Conservation (phyloP, 2,113 vertebrate genomes). For the Halcyon malimbica region DNA sequence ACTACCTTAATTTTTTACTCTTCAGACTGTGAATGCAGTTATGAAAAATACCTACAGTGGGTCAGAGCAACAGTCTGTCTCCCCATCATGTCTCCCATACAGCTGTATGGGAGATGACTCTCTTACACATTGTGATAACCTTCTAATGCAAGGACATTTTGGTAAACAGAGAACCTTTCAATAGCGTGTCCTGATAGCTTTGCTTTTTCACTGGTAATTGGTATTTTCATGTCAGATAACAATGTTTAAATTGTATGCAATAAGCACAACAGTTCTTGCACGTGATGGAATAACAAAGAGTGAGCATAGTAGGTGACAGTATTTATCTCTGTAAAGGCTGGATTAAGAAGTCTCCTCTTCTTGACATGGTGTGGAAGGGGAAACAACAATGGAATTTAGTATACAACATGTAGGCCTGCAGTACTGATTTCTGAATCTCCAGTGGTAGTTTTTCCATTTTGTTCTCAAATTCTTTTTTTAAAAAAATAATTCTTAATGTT, state of each 20-base stretch:
- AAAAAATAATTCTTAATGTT: background rate
- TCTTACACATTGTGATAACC: background rate
- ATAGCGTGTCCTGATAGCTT: background rate
- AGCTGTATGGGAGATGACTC: background rate
- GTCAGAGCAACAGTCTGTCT: background rate
- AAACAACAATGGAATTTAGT: background rate
- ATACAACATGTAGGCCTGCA: background rate
- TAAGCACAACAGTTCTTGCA: background rate
- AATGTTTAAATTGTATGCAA: background rate
- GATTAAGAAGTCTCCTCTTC: background rate
- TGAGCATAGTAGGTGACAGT: background rate
- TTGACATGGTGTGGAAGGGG: background rate
- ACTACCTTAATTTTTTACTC: background rate
- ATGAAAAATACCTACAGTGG: background rate
- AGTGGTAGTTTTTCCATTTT: background rate
- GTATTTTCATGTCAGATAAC: background rate
- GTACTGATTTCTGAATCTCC: background rate
- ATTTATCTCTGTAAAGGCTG: background rate
- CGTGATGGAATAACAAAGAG: background rate
- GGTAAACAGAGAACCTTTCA: background rate
- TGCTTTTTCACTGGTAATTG: background rate
- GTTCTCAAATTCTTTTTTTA: background rate
- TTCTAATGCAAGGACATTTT: background rate
- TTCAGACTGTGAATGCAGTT: background rate
- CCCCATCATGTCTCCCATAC: background rate